Evolutionary conservation across 2,888 invertebrate species (phyloP).

Genomic region (Noctua fimbriata): DNA sequence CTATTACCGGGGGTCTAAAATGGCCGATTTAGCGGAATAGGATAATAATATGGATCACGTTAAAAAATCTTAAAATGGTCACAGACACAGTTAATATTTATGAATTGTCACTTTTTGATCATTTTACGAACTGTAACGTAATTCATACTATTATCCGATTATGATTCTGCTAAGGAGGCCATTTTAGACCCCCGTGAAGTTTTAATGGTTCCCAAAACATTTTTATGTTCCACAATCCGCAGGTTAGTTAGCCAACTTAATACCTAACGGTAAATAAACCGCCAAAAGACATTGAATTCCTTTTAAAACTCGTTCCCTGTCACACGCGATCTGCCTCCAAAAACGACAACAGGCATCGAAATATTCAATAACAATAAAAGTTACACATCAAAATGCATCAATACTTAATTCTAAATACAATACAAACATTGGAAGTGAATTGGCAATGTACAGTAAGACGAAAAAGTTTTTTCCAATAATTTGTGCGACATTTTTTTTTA

Average conservation of each 20-base stretch:
- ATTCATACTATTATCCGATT: neutral
- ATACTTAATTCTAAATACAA: conserved; percentile 67
- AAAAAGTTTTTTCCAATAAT: conserved; percentile 54
- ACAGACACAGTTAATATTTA: neutral
- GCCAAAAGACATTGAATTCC: neutral
- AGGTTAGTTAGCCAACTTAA: neutral
- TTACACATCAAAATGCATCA: conserved; percentile 73
- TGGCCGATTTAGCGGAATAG: neutral
- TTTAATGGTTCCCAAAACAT: neutral
- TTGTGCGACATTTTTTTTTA: conserved; percentile 62
- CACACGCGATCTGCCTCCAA: conserved; percentile 59
- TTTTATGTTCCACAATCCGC: neutral
- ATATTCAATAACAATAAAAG: conserved; percentile 71
- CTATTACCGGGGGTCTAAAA: neutral
- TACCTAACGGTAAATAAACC: neutral
- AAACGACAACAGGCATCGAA: conserved; percentile 68
- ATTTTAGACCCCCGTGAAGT: neutral
- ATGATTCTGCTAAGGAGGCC: neutral
- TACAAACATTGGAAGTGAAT: conserved; percentile 67
- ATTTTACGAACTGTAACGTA: neutral
- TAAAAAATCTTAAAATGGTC: neutral
- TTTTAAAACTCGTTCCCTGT: conserved; percentile 28
- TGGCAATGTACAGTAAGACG: conserved; percentile 68
- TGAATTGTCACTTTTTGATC: neutral
- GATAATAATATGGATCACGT: neutral